Percentiles rank a stretch among this genome's conserved stretches.
phyloP scores from a whole-genome alignment of 2,113 vertebrate genomes.

The Sylvilagus bachmani region DNA sequence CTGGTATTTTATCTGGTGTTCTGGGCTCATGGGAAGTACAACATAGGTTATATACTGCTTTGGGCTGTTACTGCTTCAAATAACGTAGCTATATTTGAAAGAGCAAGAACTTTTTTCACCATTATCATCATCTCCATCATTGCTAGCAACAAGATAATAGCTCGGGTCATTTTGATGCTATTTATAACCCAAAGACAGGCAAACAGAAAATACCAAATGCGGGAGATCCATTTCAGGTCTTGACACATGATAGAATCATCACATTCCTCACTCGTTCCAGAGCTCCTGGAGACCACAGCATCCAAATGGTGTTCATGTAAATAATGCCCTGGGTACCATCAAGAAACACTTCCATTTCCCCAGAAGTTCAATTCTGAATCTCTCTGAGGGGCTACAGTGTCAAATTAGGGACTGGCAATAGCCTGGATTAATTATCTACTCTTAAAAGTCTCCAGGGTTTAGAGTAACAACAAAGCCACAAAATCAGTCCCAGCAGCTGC shows the following conservation, averaged over 20 bases:
- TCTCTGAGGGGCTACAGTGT: background rate
- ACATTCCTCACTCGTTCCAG: accelerated
- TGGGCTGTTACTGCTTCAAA: conserved; percentile 61
- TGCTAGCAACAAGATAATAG: conserved; percentile 32
- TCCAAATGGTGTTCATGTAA: background rate
- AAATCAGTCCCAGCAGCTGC: background rate
- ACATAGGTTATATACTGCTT: conserved; percentile 16
- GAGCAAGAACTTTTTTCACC: background rate
- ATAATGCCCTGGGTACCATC: background rate
- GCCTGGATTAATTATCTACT: background rate
- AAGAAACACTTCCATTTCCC: background rate
- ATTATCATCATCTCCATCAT: conserved; percentile 8
- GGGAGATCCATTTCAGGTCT: background rate
- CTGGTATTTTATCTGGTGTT: background rate
- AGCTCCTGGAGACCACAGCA: background rate
- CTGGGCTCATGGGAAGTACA: background rate
- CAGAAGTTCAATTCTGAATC: background rate
- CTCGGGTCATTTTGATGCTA: background rate
- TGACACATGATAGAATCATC: conserved; percentile 10
- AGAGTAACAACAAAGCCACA: background rate
- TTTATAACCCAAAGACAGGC: background rate
- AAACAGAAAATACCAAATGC: background rate
- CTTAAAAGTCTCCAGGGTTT: background rate
- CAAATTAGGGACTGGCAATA: background rate
- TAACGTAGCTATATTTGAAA: conserved; percentile 64